phyloP scores from a whole-genome alignment of 2,113 vertebrate genomes.

The Sterrhoptilus dennistouni region DNA sequence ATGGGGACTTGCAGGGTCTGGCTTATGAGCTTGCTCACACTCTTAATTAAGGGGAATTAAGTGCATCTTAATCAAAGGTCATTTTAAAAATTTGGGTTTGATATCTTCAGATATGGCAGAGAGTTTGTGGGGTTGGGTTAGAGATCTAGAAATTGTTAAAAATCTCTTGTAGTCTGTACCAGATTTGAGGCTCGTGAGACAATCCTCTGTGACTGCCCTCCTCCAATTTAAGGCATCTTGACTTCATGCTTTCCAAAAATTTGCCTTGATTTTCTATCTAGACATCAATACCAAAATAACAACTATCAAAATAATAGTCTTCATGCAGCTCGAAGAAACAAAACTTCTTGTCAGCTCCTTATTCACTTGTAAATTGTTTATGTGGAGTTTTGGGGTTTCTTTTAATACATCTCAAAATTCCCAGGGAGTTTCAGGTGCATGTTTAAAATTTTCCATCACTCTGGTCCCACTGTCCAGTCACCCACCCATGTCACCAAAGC shows the following conservation, averaged over 20 bases:
- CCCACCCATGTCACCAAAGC: neutral
- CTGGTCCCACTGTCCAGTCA: neutral
- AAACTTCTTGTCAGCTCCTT: neutral
- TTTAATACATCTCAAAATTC: neutral
- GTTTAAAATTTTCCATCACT: neutral
- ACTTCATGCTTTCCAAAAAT: neutral
- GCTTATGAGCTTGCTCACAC: neutral
- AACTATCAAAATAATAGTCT: neutral
- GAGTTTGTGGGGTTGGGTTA: neutral
- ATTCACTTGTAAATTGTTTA: neutral
- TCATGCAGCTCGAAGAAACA: neutral
- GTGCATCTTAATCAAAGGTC: neutral
- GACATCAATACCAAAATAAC: neutral
- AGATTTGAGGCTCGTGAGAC: neutral
- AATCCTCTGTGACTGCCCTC: neutral
- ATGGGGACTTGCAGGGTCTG: neutral
- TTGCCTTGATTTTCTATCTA: neutral
- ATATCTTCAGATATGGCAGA: neutral
- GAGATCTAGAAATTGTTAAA: neutral
- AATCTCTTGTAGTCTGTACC: neutral
- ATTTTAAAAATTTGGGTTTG: neutral
- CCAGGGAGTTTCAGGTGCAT: neutral
- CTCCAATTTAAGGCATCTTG: neutral
- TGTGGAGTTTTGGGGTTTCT: fast-evolving
- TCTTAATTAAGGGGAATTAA: neutral